Conservation (phyloP, 2,888 invertebrate genomes). For the Athalia rosae region DNA sequence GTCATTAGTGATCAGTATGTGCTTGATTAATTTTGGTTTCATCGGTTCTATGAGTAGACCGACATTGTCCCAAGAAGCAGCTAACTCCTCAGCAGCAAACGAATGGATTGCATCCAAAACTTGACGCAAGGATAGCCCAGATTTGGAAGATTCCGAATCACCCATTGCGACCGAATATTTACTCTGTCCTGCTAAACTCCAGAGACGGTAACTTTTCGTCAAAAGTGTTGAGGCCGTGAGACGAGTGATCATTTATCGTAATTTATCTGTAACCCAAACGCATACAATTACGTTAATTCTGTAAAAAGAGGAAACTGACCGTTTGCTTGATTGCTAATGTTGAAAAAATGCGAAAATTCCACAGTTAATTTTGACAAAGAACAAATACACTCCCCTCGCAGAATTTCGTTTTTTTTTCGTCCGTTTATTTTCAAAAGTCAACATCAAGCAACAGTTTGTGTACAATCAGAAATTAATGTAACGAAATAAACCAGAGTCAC, state of each 20-base stretch:
- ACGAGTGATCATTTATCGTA: conserved; percentile 19
- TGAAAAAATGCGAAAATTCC: not conserved
- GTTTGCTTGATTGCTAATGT: not conserved
- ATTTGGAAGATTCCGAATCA: conserved; percentile 16
- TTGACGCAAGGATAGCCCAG: conserved; percentile 74
- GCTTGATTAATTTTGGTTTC: conserved; percentile 75
- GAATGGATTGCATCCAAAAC: conserved; percentile 79
- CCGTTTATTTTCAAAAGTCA: conserved; percentile 3
- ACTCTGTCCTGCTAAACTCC: conserved; percentile 2
- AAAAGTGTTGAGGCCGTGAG: not conserved
- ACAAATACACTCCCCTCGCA: not conserved
- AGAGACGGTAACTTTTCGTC: not conserved
- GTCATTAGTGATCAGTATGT: conserved; percentile 92
- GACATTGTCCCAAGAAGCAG: conserved; percentile 96
- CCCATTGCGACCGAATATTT: conserved; percentile 48
- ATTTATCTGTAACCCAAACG: not conserved
- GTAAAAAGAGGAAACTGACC: not conserved
- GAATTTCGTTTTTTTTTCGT: not conserved
- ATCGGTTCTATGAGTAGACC: conserved; percentile 91
- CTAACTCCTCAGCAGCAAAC: conserved; percentile 83
- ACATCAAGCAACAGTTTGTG: not conserved
- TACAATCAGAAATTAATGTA: conserved; percentile 7
- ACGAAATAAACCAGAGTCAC: conserved; percentile 8
- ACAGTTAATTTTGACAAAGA: not conserved
- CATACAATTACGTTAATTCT: too few species aligned